Conservation (phyloP, 2,113 vertebrate species). For the Rhipidura dahli region DNA sequence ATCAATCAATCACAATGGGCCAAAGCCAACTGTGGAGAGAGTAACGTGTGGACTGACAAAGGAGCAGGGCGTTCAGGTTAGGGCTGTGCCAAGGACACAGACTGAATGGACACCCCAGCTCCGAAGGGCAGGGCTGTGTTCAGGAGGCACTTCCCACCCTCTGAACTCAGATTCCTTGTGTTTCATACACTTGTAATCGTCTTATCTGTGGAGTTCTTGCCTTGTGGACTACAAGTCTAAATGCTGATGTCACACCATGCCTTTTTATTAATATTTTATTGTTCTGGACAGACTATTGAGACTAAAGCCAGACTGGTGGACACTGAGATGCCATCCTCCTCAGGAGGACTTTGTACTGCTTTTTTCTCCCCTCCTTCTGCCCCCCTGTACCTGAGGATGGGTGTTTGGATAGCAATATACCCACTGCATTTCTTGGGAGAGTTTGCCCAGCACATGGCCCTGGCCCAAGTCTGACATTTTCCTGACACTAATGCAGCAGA, state of each 20-base stretch:
- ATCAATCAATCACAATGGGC: neutral
- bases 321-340: neutral
- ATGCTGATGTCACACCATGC: conserved; percentile 12
- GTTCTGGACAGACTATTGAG: neutral
- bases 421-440: neutral
- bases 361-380: neutral
- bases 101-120: neutral
- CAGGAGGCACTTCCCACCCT: neutral
- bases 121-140: neutral
- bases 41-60: neutral
- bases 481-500: neutral
- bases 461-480: neutral
- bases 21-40: conserved; percentile 21
- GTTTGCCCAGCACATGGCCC: neutral
- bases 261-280: neutral
- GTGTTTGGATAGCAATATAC: conserved; percentile 26
- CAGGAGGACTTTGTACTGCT: neutral
- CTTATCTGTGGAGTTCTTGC: conserved; percentile 62
- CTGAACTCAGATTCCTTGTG: neutral
- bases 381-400: neutral
- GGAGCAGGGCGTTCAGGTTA: neutral
- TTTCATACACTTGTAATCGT: neutral
- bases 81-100: neutral
- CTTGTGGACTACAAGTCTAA: conserved; percentile 31
- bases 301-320: neutral